Evolutionary conservation across 2,113 vertebrate genomes (phyloP), one percentile per base, ranked within the genome.

Genomic region (Anguilla rostrata): DNA sequence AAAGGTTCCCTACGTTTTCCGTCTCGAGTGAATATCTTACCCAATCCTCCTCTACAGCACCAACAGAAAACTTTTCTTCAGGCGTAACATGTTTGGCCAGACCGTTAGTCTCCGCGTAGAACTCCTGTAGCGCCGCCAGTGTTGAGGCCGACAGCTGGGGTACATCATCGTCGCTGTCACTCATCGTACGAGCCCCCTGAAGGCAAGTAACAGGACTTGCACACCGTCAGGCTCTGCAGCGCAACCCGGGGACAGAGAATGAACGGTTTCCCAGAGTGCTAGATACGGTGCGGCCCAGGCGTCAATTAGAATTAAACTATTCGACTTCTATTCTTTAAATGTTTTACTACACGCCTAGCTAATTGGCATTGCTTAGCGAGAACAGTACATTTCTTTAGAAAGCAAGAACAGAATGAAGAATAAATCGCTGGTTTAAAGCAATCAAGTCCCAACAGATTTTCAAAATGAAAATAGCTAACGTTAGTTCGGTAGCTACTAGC

Each of bases 11-110:
- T 53, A 1, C 11, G 49, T 53, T 53, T 12, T 53, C 49, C 7
- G 7, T 12, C 49, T 53, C 12, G 7, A 53, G 49, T 53, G 12
- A 53, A 53, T 11, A 53, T 14, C 60, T 26, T 95, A 99, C 98
- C 98, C 98, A 99, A 90, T 99, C 96, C 93, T 99, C 98, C 89
- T 96, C 95, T 90, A 99, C 90, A 0, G 96, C 93, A 82, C 97
- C 98, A 66, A 98, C 84, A 26, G 92, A 88, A 14, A 96, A 98
- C 84, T 92, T 95, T 83, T 95, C 90, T 5, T 88, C 86, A 0
- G 75, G 87, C 0, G 89, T 71, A 53, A 29, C 22, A 56, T 43
- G 1, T 86, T 39, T 83, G 85, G 88, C 83, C 88, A 88, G 90
- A 86, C 82, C 90, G 9, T 93, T 90, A 86, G 94, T 95, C 87